These are phyloP conservation scores for Phrixothrix hirtus DNA, from an alignment of 2,888 invertebrate species.

Conservation along the genomic window DNA sequence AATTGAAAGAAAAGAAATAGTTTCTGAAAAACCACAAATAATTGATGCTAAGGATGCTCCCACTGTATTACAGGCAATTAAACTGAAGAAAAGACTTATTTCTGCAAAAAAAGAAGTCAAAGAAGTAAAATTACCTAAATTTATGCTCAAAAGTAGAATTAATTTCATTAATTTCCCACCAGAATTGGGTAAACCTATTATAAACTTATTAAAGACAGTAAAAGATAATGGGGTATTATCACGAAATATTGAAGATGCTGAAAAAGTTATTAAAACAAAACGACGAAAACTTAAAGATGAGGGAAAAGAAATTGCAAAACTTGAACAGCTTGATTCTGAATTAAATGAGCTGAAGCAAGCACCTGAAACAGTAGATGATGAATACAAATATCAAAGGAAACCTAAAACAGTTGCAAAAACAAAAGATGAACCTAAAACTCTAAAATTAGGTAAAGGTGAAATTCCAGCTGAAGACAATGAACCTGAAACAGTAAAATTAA, in stretches of 20 bases:
- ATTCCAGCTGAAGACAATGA: constrained; percentile 47
- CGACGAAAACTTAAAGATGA: constrained; percentile 47
- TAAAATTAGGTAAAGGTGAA: constrained; percentile 56
- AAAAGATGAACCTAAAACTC: constrained; percentile 47
- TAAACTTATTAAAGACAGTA: constrained; percentile 47
- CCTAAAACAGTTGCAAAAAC: constrained; percentile 35
- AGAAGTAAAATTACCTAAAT: constrained; percentile 61
- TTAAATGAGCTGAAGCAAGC: constrained; percentile 53
- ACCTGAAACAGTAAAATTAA: constrained; percentile 46
- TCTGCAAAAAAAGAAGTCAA: constrained; percentile 49
- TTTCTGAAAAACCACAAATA: constrained; percentile 36
- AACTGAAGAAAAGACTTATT: constrained; percentile 64
- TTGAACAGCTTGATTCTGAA: constrained; percentile 57
- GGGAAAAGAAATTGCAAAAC: constrained; percentile 49
- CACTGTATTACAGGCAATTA: constrained; percentile 50
- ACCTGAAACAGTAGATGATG: constrained; percentile 48
- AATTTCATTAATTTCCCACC: constrained; percentile 58
- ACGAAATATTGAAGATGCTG: constrained; percentile 58
- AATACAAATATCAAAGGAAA: constrained; percentile 42
- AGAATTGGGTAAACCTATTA: constrained; percentile 47
- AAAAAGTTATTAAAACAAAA: constrained; percentile 49
- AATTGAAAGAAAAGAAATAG: constrained; percentile 36
- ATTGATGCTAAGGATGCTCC: constrained; percentile 35
- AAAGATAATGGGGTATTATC: constrained; percentile 56
- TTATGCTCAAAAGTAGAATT: constrained; percentile 72